phyloP scores from a whole-genome alignment of 1,140 invertebrate genomes.

The Centruroides sculpturatus region DNA sequence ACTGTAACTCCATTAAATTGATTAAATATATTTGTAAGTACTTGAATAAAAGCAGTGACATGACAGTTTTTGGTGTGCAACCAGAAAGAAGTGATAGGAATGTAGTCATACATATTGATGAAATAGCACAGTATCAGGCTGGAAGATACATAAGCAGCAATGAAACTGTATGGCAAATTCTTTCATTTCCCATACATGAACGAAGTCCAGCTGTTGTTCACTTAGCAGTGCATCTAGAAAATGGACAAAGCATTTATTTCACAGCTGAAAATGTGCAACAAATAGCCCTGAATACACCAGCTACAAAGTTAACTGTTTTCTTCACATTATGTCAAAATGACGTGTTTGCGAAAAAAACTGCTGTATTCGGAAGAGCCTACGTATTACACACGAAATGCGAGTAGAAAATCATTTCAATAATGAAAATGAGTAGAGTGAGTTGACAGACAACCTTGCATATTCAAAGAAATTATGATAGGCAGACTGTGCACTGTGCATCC shows the following conservation, averaged over 20 bases:
- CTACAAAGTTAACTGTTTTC: conserved; percentile 16
- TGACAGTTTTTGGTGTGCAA: conserved; percentile 11
- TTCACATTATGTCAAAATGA: conserved; percentile 14
- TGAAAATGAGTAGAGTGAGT: neutral
- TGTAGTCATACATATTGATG: conserved; percentile 7
- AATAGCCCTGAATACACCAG: neutral
- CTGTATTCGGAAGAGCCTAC: neutral
- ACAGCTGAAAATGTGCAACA: neutral
- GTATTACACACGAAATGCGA: conserved; percentile 6
- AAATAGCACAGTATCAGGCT: conserved; percentile 15
- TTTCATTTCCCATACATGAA: conserved; percentile 27
- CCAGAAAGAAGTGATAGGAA: neutral
- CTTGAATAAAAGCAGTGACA: conserved; percentile 21
- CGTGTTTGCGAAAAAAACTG: conserved; percentile 2
- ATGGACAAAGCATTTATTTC: conserved; percentile 27
- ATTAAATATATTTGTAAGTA: conserved; percentile 30
- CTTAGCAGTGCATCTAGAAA: conserved; percentile 34
- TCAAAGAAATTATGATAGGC: too few species aligned
- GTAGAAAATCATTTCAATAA: neutral
- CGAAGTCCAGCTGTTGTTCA: conserved; percentile 27
- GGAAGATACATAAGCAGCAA: conserved; percentile 17
- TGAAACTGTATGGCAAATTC: conserved; percentile 20
- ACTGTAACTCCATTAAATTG: conserved; percentile 34
- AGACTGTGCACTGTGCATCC: too few species aligned
- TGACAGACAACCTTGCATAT: too few species aligned